Base-by-base conservation (phyloP, 2,888 invertebrate species). In the Tromatobia lineatoria region DNA sequence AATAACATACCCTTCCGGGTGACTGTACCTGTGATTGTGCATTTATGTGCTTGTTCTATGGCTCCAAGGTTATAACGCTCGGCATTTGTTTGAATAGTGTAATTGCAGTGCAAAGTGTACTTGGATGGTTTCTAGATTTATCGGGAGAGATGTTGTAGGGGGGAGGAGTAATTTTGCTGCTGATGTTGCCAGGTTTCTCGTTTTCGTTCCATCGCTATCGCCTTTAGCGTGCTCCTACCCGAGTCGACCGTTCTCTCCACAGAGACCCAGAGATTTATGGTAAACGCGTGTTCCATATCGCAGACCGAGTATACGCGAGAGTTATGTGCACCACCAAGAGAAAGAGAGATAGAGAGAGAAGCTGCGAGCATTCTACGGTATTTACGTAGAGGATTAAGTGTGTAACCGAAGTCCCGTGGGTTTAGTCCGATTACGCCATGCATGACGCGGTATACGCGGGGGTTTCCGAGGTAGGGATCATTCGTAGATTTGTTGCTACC, bases 361-460 rank as follows among this genome's bases (percentile, higher is more conserved):
- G 57, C 70, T 79, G 69, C 11, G 80, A 76, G 70, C 66, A 67
- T 82, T 70, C 70, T 75, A 67, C 71, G 71, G 66, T 82, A 82
- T 85, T 81, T 85, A 76, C 81, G 75, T 76, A 67, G 23, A 81
- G 81, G 84, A 85, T 85, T 82, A 85, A 82, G 81, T 85, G 61
- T 82, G 71, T 71, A 85, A 85, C 81, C 84, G 11, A 79, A 79
- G 67, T 85, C 52, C 75, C 34, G 71, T 64, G 78, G 79, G 81
- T 50, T 79, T 80, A 76, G 75, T 59, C 57, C 81, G 84, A 85
- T 85, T 85, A 79, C 64, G 66, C 71, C 57, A 18, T 67, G 34
- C 47, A 74, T 38, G 57, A 71, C 45, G 75, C 66, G 71, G 66
- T 66, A 38, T 42, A 47, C 70, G 18, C 38, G 64, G 47, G 69